Percentiles rank a stretch among this genome's conserved stretches.
Conservation (phyloP, 2,113 vertebrate genomes). For the Ondatra zibethicus region DNA sequence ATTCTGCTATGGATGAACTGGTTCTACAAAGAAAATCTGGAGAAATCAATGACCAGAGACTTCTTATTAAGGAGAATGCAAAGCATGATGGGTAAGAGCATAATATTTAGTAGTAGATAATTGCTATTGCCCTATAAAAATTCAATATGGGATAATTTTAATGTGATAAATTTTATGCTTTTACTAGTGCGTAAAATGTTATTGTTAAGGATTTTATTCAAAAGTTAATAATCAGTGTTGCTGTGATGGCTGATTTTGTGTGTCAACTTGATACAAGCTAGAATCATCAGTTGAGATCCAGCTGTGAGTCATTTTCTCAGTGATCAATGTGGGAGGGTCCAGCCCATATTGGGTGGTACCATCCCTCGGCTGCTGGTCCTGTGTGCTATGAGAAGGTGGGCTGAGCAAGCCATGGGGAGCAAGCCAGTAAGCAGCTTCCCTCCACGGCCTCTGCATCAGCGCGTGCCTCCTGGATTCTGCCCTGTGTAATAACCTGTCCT, state of each 20-base stretch:
- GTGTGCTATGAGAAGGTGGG: neutral
- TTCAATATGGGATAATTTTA: neutral
- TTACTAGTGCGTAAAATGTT: neutral
- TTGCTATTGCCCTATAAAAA: conserved; percentile 15
- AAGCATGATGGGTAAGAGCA: conserved; percentile 71
- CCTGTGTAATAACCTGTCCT: neutral
- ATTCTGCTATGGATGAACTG: conserved; percentile 14
- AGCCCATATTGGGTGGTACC: neutral
- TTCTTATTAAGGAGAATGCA: conserved; percentile 41
- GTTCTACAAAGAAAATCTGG: conserved; percentile 43
- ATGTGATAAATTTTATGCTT: neutral
- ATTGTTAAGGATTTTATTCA: conserved; percentile 11
- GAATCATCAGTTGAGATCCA: neutral
- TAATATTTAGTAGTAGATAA: neutral
- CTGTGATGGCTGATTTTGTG: neutral
- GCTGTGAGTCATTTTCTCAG: neutral
- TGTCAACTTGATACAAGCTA: neutral
- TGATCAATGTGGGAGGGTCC: neutral
- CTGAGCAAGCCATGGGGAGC: neutral
- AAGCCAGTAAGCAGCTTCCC: neutral
- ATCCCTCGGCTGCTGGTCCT: neutral
- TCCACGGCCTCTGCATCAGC: neutral
- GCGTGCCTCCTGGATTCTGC: too few species aligned
- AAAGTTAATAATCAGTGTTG: neutral
- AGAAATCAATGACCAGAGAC: conserved; percentile 59